Evolutionary conservation across 2,113 vertebrate genomes (phyloP).

Genomic region (Takifugu flavidus): DNA sequence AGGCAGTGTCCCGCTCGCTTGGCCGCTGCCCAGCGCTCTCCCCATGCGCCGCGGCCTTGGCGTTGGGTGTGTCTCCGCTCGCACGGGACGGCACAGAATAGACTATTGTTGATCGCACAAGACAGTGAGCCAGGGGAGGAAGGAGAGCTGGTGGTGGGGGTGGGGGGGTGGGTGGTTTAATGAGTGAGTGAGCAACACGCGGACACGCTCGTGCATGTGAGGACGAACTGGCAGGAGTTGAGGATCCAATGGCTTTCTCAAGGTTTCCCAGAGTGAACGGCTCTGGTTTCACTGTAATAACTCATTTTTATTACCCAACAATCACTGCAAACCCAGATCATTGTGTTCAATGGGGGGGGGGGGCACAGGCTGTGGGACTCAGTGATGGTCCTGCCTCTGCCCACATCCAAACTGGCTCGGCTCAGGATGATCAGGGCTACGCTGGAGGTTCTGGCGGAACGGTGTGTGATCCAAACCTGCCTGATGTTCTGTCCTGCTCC

Average conservation of each 20-base stretch:
- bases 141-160: conserved; percentile 18
- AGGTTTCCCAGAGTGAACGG: neutral
- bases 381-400: too few species aligned
- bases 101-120: conserved; percentile 72
- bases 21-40: conserved; percentile 60
- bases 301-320: too few species aligned
- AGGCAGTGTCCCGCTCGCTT: conserved; percentile 61
- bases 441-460: too few species aligned
- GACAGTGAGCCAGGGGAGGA: conserved; percentile 50
- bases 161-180: conserved; percentile 32
- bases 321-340: too few species aligned
- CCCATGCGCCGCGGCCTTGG: conserved; percentile 63
- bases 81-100: conserved; percentile 71
- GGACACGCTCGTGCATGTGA: conserved; percentile 7
- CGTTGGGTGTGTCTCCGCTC: conserved; percentile 68
- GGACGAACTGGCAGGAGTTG: too few species aligned
- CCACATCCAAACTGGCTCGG: too few species aligned
- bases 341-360: too few species aligned
- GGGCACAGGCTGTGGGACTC: too few species aligned
- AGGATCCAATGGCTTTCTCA: too few species aligned
- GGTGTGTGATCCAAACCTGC: too few species aligned
- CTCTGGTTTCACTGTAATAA: neutral
- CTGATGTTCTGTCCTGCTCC: too few species aligned
- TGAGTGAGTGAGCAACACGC: conserved; percentile 20
- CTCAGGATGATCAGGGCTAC: too few species aligned